Evolutionary conservation across 2,888 invertebrate genomes (phyloP).

Genomic region (Cancer borealis): DNA sequence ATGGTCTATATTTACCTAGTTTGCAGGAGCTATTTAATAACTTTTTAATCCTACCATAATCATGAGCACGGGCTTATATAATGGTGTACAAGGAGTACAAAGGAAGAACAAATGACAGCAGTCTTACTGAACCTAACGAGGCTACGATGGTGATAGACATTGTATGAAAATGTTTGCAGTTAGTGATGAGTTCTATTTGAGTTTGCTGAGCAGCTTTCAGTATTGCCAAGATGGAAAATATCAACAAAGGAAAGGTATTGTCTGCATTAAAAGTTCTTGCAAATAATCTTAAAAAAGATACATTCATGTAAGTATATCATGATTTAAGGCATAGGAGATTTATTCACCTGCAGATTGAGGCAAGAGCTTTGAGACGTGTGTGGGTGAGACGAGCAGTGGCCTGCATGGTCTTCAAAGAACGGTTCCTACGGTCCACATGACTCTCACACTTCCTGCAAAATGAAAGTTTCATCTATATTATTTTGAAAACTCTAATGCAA

Average conservation of each 20-base stretch:
- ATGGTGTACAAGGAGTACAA: too few species aligned
- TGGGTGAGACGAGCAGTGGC: constrained; percentile 50
- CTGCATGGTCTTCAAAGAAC: constrained; percentile 51
- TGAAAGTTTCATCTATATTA: not conserved
- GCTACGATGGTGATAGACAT: too few species aligned
- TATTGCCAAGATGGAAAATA: not conserved
- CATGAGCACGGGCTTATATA: too few species aligned
- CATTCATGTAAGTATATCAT: not conserved
- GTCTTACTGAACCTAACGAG: not conserved
- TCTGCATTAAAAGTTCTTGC: too few species aligned
- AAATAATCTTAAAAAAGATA: not conserved
- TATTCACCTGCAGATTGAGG: constrained; percentile 58
- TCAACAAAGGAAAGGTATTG: not conserved
- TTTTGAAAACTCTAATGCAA: not conserved
- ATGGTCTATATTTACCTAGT: too few species aligned
- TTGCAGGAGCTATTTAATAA: too few species aligned
- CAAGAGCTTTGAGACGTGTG: constrained; percentile 58
- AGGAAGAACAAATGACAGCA: too few species aligned
- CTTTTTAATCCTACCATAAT: too few species aligned
- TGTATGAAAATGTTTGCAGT: too few species aligned
- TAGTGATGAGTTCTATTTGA: too few species aligned
- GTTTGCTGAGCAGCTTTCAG: too few species aligned
- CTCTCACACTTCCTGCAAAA: constrained; percentile 59
- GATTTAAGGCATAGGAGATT: not conserved
- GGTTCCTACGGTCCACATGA: constrained; percentile 49